Conservation (phyloP, 35 echinoderm and acorn worm species). For the Diadema setosum region DNA sequence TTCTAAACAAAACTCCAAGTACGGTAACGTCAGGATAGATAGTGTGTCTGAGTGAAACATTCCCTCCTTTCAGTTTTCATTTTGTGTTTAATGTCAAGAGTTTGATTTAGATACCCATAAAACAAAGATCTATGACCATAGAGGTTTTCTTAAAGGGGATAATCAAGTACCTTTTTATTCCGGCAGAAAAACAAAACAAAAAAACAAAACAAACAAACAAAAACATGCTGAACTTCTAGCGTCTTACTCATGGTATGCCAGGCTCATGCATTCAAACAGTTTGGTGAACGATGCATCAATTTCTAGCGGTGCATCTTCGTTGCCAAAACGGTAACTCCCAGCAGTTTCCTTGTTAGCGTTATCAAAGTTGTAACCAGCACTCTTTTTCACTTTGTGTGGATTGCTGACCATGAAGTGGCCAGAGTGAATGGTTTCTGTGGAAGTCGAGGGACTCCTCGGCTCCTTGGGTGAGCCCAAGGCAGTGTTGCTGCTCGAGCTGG, state of each 20-base stretch:
- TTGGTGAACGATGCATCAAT: constrained; percentile 93
- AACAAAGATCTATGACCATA: too few relatives aligned
- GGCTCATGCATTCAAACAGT: constrained; percentile 92
- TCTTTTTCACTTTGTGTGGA: constrained; percentile 72
- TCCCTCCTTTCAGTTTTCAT: too few relatives aligned
- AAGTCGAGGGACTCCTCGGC: neutral
- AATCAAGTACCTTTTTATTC: too few relatives aligned
- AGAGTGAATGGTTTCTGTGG: constrained; percentile 68
- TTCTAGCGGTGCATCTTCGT: neutral
- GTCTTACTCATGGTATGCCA: constrained; percentile 93
- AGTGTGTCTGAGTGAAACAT: too few relatives aligned
- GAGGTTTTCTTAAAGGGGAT: too few relatives aligned
- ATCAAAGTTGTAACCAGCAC: constrained; percentile 61
- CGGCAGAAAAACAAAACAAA: too few relatives aligned
- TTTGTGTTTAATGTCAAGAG: too few relatives aligned
- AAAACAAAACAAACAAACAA: too few relatives aligned
- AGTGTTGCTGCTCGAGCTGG: neutral
- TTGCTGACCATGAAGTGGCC: constrained; percentile 99
- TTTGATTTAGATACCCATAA: too few relatives aligned
- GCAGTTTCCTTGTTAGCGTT: constrained; percentile 47
- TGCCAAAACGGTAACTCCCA: constrained; percentile 59
- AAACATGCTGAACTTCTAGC: too few relatives aligned
- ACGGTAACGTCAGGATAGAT: too few relatives aligned
- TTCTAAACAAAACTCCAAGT: too few relatives aligned
- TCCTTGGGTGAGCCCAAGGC: neutral